phyloP scores from a whole-genome alignment of 2,113 vertebrate genomes.

The Callithrix jacchus region DNA sequence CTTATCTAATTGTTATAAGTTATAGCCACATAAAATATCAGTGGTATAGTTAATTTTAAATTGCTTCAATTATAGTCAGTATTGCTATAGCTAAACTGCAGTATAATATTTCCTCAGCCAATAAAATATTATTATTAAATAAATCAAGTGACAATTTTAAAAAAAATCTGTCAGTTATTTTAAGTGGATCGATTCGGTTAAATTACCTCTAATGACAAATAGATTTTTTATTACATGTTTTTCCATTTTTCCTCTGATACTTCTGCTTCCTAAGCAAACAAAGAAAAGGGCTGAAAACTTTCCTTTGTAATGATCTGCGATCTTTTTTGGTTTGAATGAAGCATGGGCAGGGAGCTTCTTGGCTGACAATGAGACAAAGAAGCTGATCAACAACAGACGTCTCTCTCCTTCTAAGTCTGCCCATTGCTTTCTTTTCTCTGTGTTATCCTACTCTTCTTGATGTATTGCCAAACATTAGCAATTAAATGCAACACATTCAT shows the following conservation, averaged over 20 bases:
- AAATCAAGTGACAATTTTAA: background rate
- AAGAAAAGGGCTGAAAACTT: background rate
- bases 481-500: conserved; percentile 34
- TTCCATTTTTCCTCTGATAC: background rate
- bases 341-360: background rate
- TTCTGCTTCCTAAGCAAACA: background rate
- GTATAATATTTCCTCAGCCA: background rate
- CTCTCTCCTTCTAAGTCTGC: conserved; percentile 30
- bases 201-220: background rate
- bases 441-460: background rate
- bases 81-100: background rate
- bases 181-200: background rate
- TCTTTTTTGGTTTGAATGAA: background rate
- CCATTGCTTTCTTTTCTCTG: background rate
- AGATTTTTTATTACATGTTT: background rate
- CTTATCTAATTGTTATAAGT: background rate
- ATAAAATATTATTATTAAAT: conserved; percentile 3
- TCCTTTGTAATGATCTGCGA: background rate
- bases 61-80: background rate
- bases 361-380: conserved; percentile 47
- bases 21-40: conserved; percentile 21
- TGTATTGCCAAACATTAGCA: conserved; percentile 66
- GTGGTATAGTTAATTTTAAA: background rate
- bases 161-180: conserved; percentile 20
- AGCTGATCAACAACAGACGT: conserved; percentile 5